Conservation (phyloP, 2,888 invertebrate species). For the Catocala fraxini region DNA sequence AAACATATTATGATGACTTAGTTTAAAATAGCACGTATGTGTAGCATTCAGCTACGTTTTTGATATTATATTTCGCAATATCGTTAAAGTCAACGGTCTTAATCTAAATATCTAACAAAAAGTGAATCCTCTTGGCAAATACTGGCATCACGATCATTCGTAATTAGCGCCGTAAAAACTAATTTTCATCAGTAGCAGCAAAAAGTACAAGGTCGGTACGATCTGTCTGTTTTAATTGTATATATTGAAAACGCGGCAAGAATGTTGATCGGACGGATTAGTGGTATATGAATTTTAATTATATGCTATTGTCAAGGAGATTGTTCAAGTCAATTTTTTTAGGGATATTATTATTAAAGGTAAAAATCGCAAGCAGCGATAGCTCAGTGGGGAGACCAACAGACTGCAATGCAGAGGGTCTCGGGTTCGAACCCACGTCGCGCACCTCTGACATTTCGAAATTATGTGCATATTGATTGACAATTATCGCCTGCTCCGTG, state of each 20-base stretch:
- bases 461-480: too few species aligned
- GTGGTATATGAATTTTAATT: slow-evolving; percentile 39
- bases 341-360: too few species aligned
- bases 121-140: slow-evolving; percentile 38
- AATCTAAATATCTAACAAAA: slow-evolving; percentile 30
- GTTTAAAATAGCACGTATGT: too few species aligned
- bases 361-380: too few species aligned
- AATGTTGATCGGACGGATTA: slow-evolving; percentile 31
- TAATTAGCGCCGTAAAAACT: slow-evolving; percentile 58
- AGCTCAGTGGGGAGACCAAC: too few species aligned
- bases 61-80: background rate
- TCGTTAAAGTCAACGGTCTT: background rate
- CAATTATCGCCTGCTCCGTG: too few species aligned
- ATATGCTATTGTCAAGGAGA: slow-evolving; percentile 24
- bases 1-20: too few species aligned
- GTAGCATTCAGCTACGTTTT: too few species aligned
- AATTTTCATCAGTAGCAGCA: slow-evolving; percentile 50
- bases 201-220: slow-evolving; percentile 52
- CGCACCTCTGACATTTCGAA: too few species aligned
- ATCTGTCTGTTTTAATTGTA: slow-evolving; percentile 36
- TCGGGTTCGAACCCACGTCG: too few species aligned
- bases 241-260: slow-evolving; percentile 25
- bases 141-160: slow-evolving; percentile 37
- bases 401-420: too few species aligned
- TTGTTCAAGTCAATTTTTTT: background rate